These are phyloP conservation scores for Cyprinodon diabolis DNA, from an alignment of 2,797 vertebrate species.

Conservation along the genomic window DNA sequence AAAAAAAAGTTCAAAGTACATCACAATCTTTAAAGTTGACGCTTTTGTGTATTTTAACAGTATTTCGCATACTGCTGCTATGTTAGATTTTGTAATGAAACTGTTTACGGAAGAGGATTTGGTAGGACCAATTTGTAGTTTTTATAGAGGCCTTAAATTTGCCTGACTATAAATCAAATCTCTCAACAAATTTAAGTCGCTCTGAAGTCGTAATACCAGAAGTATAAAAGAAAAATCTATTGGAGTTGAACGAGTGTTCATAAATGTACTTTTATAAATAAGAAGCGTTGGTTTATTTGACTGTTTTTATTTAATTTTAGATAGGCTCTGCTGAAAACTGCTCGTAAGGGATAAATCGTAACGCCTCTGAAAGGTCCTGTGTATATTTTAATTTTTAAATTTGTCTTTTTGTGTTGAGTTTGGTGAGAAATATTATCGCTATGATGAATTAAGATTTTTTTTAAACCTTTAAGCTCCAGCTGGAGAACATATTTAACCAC, in stretches of 20 bases:
- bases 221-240: accelerated
- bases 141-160: accelerated
- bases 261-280: not conserved
- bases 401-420: not conserved
- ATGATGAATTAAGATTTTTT: not conserved
- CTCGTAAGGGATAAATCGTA: not conserved
- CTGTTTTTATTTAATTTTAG: not conserved
- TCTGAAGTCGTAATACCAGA: accelerated
- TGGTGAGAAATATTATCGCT: not conserved
- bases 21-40: not conserved
- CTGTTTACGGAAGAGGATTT: constrained; percentile 64
- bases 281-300: not conserved
- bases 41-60: not conserved
- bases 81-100: not conserved
- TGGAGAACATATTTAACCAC: not conserved
- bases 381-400: not conserved
- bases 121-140: constrained; percentile 38
- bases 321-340: constrained; percentile 23
- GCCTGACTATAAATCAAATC: constrained; percentile 45
- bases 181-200: not conserved
- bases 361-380: not conserved
- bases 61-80: not conserved
- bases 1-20: constrained; percentile 48
- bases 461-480: not conserved
- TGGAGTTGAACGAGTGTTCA: accelerated